Base-by-base conservation (phyloP, 2,888 invertebrate species). In the Zaprionus lineosus region DNA sequence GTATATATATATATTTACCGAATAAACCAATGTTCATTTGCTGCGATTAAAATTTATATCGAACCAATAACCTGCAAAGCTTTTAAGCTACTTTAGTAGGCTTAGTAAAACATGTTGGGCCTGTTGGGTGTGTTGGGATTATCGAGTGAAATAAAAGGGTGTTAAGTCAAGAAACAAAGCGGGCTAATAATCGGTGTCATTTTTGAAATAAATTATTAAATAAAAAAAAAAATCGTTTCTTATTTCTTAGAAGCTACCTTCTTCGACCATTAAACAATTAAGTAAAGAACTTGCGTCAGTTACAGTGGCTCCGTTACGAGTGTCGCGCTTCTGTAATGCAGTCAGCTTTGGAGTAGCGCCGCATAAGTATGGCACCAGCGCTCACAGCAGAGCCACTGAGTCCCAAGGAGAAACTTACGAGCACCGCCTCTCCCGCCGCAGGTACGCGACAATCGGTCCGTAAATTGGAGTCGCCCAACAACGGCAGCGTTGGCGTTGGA, bases 281-380 rank as follows among this genome's bases (percentile, higher is more conserved):
- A 57, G 29, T 40, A 21, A 31, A 44, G n/a, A 14, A 6, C 26
- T 36, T 7, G 14, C 15, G 24, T 11, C 15, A 5, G 7, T 37
- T 39, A 18, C 12, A 15, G 50, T 55, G 60, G 29, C 24, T 36
- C 39, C 47, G 21, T 29, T 44, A 29, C 34, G 16, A 16, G 14
- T 31, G 34, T 21, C n/a, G 7, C 9, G 28, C 31, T 24, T 29
- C 46, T 41, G 68, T 55, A 76, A 86, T 86, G 86, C 79, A 70
- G 71, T 71, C 65, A 62, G 51, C 46, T 71, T 75, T 74, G 78
- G 77, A 77, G 74, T 74, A 73, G 64, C 60, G 61, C 53, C 61
- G 63, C 79, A 86, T 61, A 69, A 78, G 70, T 93, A 97, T 97
- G 97, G 97, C 97, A 93, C 97, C 97, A 92, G 97, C 97, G 92